Conservation (phyloP, 2,888 invertebrate species). For the Artemia sinica region DNA sequence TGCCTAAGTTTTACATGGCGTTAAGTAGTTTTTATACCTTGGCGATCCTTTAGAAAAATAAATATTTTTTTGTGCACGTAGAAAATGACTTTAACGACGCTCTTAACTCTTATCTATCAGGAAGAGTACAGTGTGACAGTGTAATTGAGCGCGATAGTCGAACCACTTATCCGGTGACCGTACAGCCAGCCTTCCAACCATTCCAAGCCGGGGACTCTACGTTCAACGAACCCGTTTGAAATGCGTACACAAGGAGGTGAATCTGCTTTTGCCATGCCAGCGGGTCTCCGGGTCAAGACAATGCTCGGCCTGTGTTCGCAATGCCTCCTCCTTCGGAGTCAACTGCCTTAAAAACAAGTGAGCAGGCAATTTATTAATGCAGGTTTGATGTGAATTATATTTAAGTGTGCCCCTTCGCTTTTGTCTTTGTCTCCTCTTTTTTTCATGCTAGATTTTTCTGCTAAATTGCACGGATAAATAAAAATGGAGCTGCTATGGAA, state of each 20-base stretch:
- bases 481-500: too few relatives aligned
- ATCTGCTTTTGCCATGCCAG: background rate
- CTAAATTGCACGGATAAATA: too few relatives aligned
- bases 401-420: too few relatives aligned
- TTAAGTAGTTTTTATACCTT: too few relatives aligned
- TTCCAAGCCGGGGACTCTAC: background rate
- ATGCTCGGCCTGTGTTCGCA: background rate
- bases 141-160: background rate
- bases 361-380: background rate
- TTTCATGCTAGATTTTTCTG: too few relatives aligned
- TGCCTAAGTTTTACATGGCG: too few relatives aligned
- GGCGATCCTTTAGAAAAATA: too few relatives aligned
- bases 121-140: slow-evolving; percentile 7
- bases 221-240: background rate
- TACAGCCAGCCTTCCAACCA: background rate
- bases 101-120: background rate
- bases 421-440: too few relatives aligned
- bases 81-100: too few relatives aligned
- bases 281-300: background rate
- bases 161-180: background rate
- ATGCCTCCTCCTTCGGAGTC: slow-evolving; percentile 8
- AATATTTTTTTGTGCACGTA: too few relatives aligned
- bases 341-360: slow-evolving; percentile 8
- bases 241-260: background rate
- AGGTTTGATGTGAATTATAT: background rate